Evolutionary conservation across 2,888 invertebrate species (phyloP).

Genomic region (Oligia latruncula): DNA sequence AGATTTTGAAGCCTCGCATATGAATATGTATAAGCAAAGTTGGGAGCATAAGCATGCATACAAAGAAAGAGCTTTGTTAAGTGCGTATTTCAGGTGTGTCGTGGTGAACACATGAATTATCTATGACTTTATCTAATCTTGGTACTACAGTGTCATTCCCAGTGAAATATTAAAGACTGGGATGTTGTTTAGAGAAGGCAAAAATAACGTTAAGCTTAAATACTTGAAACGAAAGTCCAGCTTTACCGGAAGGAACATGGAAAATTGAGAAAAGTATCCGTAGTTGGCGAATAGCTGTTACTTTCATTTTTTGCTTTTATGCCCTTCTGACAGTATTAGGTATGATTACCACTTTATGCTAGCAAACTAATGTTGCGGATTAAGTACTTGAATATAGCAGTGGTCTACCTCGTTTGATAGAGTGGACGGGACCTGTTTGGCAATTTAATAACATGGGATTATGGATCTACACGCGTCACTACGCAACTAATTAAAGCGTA

Average conservation of each 20-base stretch:
- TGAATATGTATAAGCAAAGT: slow-evolving; percentile 69
- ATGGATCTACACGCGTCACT: slow-evolving; percentile 89
- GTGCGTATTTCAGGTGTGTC: slow-evolving; percentile 67
- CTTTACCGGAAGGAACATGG: background rate
- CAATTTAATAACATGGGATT: slow-evolving; percentile 87
- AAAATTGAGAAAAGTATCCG: slow-evolving; percentile 24
- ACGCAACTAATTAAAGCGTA: slow-evolving; percentile 91
- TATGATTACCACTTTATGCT: slow-evolving; percentile 32
- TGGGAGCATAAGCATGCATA: slow-evolving; percentile 59
- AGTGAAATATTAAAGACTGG: slow-evolving; percentile 71
- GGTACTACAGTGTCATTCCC: slow-evolving; percentile 72
- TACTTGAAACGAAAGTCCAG: background rate
- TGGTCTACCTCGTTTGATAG: slow-evolving; percentile 43
- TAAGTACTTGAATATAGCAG: slow-evolving; percentile 32
- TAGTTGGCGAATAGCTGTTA: slow-evolving; percentile 26
- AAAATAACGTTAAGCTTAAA: slow-evolving; percentile 22
- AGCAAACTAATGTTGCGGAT: slow-evolving; percentile 28
- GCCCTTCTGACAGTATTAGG: slow-evolving; percentile 28
- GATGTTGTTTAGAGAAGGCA: slow-evolving; percentile 44
- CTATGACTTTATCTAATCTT: slow-evolving; percentile 79
- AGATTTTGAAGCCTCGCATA: slow-evolving; percentile 57
- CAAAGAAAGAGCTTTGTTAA: slow-evolving; percentile 71
- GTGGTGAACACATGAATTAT: slow-evolving; percentile 68
- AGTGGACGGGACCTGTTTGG: slow-evolving; percentile 68
- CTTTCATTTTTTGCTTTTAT: slow-evolving; percentile 44